phyloP scores from a whole-genome alignment of 1,140 invertebrate species.

The Halyomorpha halys region DNA sequence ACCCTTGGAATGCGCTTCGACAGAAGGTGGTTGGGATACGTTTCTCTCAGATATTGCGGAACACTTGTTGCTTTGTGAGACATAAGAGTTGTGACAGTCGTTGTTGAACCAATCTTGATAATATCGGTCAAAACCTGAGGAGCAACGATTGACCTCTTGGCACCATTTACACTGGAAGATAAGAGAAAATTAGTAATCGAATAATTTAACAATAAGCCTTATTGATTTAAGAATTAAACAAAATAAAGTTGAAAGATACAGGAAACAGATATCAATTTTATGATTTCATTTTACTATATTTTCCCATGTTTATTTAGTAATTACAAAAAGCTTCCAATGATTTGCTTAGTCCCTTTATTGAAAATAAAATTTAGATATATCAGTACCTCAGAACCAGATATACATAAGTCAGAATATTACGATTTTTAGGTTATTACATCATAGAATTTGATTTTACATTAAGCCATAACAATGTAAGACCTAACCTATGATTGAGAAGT shows the following conservation, averaged over 20 bases:
- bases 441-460: no score
- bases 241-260: not conserved
- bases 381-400: no score
- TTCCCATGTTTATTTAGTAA: no score
- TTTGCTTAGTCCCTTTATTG: no score
- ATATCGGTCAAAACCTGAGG: slow-evolving; percentile 75
- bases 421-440: no score
- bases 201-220: not conserved
- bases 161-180: slow-evolving; percentile 76
- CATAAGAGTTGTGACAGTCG: slow-evolving; percentile 35
- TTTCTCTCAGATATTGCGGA: slow-evolving; percentile 11
- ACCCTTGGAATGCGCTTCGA: not conserved
- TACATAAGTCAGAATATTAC: no score
- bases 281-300: no score
- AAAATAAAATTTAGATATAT: no score
- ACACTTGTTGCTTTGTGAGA: not conserved
- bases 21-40: slow-evolving; percentile 5
- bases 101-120: slow-evolving; percentile 80
- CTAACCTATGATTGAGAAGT: no score
- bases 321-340: no score
- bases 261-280: not conserved
- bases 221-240: not conserved
- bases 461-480: no score
- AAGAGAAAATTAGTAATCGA: not conserved
- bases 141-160: slow-evolving; percentile 62